phyloP scores from a whole-genome alignment of 2,888 invertebrate species.

The Ferrisia virgata region DNA sequence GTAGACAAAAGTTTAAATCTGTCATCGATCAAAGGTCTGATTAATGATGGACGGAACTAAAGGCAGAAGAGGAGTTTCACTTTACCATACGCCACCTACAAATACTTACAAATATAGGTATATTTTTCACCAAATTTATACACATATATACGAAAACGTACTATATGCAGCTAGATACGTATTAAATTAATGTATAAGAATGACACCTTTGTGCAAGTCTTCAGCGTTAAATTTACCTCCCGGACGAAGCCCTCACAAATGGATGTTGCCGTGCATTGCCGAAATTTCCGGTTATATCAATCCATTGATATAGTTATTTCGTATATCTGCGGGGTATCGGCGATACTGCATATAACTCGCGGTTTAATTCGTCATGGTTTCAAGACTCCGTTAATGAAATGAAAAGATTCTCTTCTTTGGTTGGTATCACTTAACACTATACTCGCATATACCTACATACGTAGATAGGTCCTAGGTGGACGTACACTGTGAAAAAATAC shows the following conservation, averaged over 20 bases:
- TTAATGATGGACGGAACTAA: background rate
- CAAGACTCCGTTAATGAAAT: constrained; percentile 11
- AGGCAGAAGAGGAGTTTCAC: background rate
- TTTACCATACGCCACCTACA: background rate
- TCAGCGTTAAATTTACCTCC: background rate
- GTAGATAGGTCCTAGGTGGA: too few relatives aligned
- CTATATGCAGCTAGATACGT: too few relatives aligned
- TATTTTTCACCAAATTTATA: background rate
- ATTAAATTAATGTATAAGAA: too few relatives aligned
- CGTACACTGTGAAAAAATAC: background rate
- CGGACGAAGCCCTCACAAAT: background rate
- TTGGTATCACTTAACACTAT: background rate
- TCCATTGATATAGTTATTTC: constrained; percentile 23
- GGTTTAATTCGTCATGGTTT: constrained; percentile 26
- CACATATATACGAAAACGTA: too few relatives aligned
- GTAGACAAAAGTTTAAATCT: too few relatives aligned
- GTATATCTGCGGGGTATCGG: constrained; percentile 15
- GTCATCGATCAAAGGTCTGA: background rate
- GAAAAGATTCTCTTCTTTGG: background rate
- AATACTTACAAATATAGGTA: too few relatives aligned
- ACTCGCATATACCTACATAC: too few relatives aligned
- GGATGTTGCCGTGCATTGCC: background rate
- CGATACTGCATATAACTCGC: too few relatives aligned
- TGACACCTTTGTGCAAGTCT: background rate
- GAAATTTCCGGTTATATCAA: constrained; percentile 6